Base-by-base conservation (phyloP, 2,888 invertebrate species). In the Eupithecia dodoneata region DNA sequence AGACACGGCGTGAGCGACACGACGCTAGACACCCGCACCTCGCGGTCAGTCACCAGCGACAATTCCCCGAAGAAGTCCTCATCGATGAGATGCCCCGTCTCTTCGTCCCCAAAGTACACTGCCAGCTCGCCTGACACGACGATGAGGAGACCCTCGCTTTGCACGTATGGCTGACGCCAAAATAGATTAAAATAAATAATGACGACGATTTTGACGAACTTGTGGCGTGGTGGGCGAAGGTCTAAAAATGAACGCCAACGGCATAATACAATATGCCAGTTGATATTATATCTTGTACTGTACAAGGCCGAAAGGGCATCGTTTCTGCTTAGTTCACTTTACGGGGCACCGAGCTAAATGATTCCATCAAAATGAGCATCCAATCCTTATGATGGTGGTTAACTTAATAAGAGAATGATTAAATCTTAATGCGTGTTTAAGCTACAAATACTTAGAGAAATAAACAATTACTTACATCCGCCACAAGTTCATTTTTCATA, bases 31-130 rank as follows among this genome's bases (percentile, higher is more conserved):
- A 80, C 82, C 10, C 83, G 80, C 4, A 86, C 63, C 52, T 63
- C 63, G 30, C 79, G 82, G 63, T 88, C 88, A 0, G 86, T 86
- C 4, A 88, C 85, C 13, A 88, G 79, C 0, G 87, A 86, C 2
- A 87, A 77, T 65, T 88, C 87, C 3, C 87, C 87, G 72, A 86
- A 87, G 77, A 82, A 86, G 70, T 88, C 88, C 0, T 87, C 89
- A 45, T 88, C 88, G 4, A 86, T 84, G 1, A 87, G 80, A 72
- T 89, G 88, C 0, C 85, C 86, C 4, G 76, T 76, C 74, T 88
- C 87, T 49, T 78, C 69, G 9, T 81, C 76, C 0, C 77, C 41
- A 0, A 86, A 80, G 72, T 85, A 86, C 9, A 87, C 87, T 0
- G 85, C 85, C 81, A 87, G 76, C n/a, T 85, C 79, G 0, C 88